Conservation (phyloP, 2,113 vertebrate species). For the Ceyx margarethae region DNA sequence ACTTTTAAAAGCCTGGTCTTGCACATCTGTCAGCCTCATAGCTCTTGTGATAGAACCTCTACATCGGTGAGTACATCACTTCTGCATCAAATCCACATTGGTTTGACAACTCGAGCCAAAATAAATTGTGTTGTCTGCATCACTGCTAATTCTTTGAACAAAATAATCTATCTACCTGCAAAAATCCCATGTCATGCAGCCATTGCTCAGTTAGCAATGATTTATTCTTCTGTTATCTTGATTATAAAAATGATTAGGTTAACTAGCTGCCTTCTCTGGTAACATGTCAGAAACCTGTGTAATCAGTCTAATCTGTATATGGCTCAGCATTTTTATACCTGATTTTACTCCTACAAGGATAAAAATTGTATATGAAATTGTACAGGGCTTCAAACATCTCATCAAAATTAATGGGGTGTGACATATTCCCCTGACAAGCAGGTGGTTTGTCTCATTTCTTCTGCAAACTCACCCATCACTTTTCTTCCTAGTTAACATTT, state of each 20-base stretch:
- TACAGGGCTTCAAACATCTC: neutral
- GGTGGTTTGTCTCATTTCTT: neutral
- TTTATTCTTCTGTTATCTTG: neutral
- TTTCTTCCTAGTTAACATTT: neutral
- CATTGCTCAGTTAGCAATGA: neutral
- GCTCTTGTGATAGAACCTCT: neutral
- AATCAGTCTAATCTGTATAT: neutral
- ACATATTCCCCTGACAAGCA: neutral
- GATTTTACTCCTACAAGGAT: neutral
- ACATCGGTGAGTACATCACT: neutral
- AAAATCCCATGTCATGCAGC: rapidly evolving
- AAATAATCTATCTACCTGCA: neutral
- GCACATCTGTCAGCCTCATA: neutral
- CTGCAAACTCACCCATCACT: neutral
- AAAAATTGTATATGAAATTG: neutral
- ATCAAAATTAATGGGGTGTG: neutral
- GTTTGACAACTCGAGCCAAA: neutral
- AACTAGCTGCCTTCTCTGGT: neutral
- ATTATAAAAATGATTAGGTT: neutral
- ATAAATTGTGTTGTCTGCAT: neutral
- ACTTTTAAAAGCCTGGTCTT: neutral
- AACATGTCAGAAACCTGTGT: neutral
- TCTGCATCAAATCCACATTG: neutral
- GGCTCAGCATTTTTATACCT: neutral
- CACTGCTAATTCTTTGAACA: neutral